A percentile compares a stretch with the other conserved stretches of the same genome.
These are phyloP conservation scores for Merluccius polli DNA, from an alignment of 2,797 vertebrate species.

Conservation along the genomic window DNA sequence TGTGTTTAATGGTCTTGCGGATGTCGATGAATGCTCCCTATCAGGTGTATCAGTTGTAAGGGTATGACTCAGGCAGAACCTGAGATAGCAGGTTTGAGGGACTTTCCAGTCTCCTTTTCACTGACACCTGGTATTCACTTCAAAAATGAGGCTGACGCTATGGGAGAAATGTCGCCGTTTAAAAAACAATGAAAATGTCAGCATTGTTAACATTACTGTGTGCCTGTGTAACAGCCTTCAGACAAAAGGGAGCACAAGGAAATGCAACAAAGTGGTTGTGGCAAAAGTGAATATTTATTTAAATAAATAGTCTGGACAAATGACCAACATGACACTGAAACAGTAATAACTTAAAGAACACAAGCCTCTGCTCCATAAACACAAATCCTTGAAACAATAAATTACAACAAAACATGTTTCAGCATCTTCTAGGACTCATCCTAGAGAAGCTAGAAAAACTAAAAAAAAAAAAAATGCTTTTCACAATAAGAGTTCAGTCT, in stretches of 20 bases:
- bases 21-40: conserved; percentile 42
- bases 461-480: conserved; percentile 31
- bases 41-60: conserved; percentile 43
- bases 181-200: conserved; percentile 1
- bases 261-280: conserved; percentile 26
- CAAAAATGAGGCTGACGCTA: conserved; percentile 19
- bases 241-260: neutral
- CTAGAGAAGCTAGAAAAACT: conserved; percentile 32
- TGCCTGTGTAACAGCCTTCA: neutral
- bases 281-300: conserved; percentile 74
- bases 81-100: conserved; percentile 51
- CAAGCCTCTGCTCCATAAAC: conserved; percentile 44
- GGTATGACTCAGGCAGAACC: conserved; percentile 33
- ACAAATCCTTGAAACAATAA: conserved; percentile 69
- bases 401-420: conserved; percentile 59
- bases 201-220: neutral
- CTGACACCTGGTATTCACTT: conserved; percentile 31
- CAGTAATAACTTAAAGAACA: conserved; percentile 74
- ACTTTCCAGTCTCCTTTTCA: conserved; percentile 53
- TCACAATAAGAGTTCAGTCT: conserved; percentile 65
- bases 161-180: neutral
- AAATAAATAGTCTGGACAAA: conserved; percentile 74
- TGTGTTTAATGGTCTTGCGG: conserved; percentile 41
- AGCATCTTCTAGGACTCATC: conserved; percentile 49
- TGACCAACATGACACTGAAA: conserved; percentile 47